Conservation (phyloP, 2,113 vertebrate species). For the Leucopsar rothschildi region DNA sequence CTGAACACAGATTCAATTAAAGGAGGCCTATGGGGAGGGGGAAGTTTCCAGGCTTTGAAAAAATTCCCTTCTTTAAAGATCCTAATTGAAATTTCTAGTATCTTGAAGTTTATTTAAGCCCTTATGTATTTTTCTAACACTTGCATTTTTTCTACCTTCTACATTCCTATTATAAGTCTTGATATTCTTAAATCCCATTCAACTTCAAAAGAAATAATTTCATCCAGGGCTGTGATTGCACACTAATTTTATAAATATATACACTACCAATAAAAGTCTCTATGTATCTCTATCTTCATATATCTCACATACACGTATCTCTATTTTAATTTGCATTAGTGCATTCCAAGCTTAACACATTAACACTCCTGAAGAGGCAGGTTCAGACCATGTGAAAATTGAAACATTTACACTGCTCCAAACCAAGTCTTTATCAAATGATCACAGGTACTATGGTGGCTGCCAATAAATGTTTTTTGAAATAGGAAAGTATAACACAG, state of each 20-base stretch:
- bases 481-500: neutral
- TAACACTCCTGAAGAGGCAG: neutral
- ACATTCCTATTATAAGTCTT: fast-evolving
- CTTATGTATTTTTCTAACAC: neutral
- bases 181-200: neutral
- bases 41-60: neutral
- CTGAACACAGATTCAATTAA: neutral
- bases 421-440: neutral
- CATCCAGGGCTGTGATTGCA: neutral
- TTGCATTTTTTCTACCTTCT: neutral
- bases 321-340: neutral
- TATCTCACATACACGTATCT: neutral
- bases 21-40: neutral
- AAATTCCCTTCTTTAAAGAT: neutral
- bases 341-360: neutral
- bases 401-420: neutral
- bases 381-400: neutral
- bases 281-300: neutral
- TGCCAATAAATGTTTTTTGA: neutral
- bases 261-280: neutral
- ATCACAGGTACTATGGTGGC: neutral
- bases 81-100: neutral
- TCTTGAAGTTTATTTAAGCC: neutral
- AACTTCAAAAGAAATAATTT: neutral
- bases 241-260: neutral